Evolutionary conservation across 2,113 vertebrate genomes (phyloP).

Genomic region (Caretta caretta): DNA sequence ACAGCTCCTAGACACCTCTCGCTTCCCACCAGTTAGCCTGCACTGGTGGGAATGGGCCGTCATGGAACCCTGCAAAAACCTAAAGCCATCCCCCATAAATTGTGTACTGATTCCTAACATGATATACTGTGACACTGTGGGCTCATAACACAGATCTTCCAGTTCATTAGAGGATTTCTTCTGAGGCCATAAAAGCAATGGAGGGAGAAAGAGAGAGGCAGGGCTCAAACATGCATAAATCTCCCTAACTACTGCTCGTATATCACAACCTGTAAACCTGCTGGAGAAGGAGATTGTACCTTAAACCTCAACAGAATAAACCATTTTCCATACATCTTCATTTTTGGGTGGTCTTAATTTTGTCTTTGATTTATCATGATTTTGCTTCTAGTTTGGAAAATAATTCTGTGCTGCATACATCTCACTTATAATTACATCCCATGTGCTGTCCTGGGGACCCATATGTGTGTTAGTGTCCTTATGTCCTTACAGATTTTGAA

Average conservation of each 20-base stretch:
- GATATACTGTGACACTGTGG: not conserved
- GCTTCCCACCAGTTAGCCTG: not conserved
- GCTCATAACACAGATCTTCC: not conserved
- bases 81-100: not conserved
- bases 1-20: not conserved
- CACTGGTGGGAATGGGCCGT: not conserved
- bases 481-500: fast-evolving
- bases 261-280: not conserved
- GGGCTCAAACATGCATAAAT: fast-evolving
- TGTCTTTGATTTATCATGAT: not conserved
- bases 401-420: fast-evolving
- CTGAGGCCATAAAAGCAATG: not conserved
- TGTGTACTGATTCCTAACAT: not conserved
- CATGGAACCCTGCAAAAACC: not conserved
- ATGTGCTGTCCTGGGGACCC: fast-evolving
- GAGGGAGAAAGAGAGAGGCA: not conserved
- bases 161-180: not conserved
- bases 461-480: fast-evolving
- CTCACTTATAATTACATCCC: fast-evolving
- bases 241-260: fast-evolving
- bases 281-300: not conserved
- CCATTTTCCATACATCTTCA: not conserved
- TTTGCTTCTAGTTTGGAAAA: not conserved
- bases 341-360: not conserved
- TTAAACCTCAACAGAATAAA: not conserved